These are phyloP conservation scores for Epirrita christyi DNA, from an alignment of 2,888 invertebrate species.

Conservation along the genomic window DNA sequence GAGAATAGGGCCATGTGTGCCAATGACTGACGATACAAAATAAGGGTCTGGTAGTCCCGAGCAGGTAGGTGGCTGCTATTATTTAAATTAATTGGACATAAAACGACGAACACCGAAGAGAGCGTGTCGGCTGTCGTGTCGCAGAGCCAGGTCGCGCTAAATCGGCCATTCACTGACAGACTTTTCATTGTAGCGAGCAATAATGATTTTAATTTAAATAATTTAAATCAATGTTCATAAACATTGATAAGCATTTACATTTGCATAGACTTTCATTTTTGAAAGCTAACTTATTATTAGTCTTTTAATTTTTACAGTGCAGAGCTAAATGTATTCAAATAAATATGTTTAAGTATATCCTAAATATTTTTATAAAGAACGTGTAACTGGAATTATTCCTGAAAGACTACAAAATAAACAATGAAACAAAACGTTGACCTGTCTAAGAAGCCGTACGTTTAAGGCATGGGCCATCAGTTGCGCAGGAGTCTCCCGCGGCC, in stretches of 20 bases:
- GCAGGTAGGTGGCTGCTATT: slow-evolving; percentile 78
- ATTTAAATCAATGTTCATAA: too few relatives aligned
- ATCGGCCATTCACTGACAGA: slow-evolving; percentile 52
- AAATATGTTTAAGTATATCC: too few relatives aligned
- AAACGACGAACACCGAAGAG: slow-evolving; percentile 69
- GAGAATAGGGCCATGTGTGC: slow-evolving; percentile 31
- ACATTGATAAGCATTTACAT: too few relatives aligned
- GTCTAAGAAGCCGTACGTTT: slow-evolving; percentile 31
- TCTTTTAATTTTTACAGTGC: too few relatives aligned
- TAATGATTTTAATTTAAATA: too few relatives aligned
- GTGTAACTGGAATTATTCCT: slow-evolving; percentile 16
- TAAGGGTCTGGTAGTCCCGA: slow-evolving; percentile 56
- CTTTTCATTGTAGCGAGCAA: slow-evolving; percentile 32
- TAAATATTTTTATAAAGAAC: slow-evolving; percentile 27
- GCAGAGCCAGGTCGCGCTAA: slow-evolving; percentile 51
- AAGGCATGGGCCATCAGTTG: slow-evolving; percentile 39
- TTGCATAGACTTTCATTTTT: too few relatives aligned
- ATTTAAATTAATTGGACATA: slow-evolving; percentile 83
- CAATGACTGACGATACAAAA: slow-evolving; percentile 41
- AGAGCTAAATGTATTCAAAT: too few relatives aligned
- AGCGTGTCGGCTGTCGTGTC: slow-evolving; percentile 66
- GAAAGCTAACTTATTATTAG: too few relatives aligned
- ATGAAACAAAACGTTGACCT: slow-evolving; percentile 27
- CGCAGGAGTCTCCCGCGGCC: slow-evolving; percentile 41
- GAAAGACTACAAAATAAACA: slow-evolving; percentile 20